These are phyloP conservation scores for Amblyraja radiata DNA, from an alignment of 2,797 vertebrate genomes.

Conservation along the genomic window DNA sequence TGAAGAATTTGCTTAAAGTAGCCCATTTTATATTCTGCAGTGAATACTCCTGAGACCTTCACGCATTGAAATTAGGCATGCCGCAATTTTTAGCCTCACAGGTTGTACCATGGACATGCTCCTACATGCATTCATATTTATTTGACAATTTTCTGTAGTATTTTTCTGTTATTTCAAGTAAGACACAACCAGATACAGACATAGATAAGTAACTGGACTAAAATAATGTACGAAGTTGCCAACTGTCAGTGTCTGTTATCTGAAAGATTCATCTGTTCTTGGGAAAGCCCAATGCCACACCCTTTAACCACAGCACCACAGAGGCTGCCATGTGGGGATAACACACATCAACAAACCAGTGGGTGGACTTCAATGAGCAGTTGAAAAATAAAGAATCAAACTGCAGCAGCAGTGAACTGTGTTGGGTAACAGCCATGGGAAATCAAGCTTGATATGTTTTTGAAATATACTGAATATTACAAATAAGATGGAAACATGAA, in stretches of 20 bases:
- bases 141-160: not conserved
- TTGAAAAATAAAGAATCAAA: not conserved
- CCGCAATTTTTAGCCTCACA: not conserved
- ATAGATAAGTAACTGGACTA: not conserved
- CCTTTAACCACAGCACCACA: not conserved
- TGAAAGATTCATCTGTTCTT: not conserved
- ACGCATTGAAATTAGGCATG: not conserved
- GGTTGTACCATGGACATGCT: not conserved
- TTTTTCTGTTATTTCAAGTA: not conserved
- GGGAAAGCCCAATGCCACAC: not conserved
- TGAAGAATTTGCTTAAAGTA: too few relatives aligned
- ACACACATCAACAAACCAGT: not conserved
- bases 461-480: not conserved
- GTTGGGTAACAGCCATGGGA: not conserved
- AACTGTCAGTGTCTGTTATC: conserved; percentile 1
- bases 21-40: too few relatives aligned
- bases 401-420: not conserved
- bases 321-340: not conserved
- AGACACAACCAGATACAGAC: not conserved
- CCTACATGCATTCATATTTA: not conserved
- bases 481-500: not conserved
- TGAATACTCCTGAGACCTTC: too few relatives aligned
- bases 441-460: not conserved
- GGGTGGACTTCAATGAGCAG: not conserved
- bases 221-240: not conserved